Evolutionary conservation across 92 coral and sea anemone species (phyloP).

Genomic region (Parazoanthus swiftii): DNA sequence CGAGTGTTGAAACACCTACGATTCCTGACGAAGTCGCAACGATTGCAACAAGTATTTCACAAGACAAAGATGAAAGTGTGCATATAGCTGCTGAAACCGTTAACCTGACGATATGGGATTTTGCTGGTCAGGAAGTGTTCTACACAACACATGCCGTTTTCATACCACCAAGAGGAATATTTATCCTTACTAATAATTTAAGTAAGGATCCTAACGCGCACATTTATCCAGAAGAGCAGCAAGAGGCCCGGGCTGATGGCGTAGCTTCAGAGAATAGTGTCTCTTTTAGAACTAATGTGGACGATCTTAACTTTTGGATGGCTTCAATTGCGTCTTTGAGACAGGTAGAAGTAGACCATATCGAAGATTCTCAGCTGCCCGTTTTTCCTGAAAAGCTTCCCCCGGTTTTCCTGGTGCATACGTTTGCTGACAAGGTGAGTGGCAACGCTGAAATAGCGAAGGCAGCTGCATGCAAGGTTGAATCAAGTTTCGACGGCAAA

Average conservation of each 20-base stretch:
- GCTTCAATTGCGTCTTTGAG: constrained; percentile 6
- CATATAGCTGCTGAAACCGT: background rate
- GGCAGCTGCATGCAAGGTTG: constrained; percentile 3
- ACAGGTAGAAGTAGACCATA: background rate
- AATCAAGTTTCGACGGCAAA: background rate
- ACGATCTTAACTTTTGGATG: constrained; percentile 31
- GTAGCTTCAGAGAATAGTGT: background rate
- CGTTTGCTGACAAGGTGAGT: constrained; percentile 19
- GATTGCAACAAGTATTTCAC: background rate
- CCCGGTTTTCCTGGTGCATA: constrained; percentile 13
- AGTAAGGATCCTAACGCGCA: constrained; percentile 14
- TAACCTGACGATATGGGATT: constrained; percentile 23
- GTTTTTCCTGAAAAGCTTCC: constrained; percentile 22
- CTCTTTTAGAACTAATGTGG: background rate
- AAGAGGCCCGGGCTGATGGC: background rate
- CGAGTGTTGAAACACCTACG: background rate
- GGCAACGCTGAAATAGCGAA: background rate
- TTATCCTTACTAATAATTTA: constrained; percentile 6
- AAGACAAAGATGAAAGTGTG: background rate
- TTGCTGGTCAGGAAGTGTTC: constrained; percentile 32
- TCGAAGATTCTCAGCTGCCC: background rate
- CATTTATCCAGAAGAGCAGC: background rate
- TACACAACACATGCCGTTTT: constrained; percentile 10
- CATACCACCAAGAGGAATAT: constrained; percentile 26
- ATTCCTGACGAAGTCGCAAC: constrained; percentile 16